These are phyloP conservation scores for Clivina fossor DNA, from an alignment of 2,888 invertebrate species.

Conservation along the genomic window DNA sequence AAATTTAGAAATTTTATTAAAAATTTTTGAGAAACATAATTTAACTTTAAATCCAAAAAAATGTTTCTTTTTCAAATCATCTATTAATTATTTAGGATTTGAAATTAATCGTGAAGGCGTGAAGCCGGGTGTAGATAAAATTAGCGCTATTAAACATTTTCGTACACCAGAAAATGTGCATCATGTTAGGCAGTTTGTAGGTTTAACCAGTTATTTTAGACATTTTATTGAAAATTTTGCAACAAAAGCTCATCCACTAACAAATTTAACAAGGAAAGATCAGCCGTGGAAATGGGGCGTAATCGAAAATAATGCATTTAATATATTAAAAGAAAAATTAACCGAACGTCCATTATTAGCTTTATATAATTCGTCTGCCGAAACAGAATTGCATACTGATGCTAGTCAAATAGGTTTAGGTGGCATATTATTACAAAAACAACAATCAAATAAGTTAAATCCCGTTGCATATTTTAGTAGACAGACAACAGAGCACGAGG, in stretches of 20 bases:
- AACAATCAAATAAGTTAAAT: conserved; percentile 38
- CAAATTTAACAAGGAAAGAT: conserved; percentile 32
- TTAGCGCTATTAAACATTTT: too few relatives aligned
- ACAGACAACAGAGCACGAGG: conserved; percentile 45
- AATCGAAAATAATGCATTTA: conserved; percentile 35
- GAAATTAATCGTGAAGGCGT: too few relatives aligned
- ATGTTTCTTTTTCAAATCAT: too few relatives aligned
- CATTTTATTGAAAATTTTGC: conserved; percentile 43
- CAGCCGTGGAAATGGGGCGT: conserved; percentile 34
- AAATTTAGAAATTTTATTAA: too few relatives aligned
- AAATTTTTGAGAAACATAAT: too few relatives aligned
- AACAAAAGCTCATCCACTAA: conserved; percentile 41
- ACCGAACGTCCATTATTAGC: conserved; percentile 35
- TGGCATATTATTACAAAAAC: conserved; percentile 43
- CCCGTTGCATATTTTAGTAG: conserved; percentile 46
- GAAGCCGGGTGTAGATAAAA: conserved; percentile 41
- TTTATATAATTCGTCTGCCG: conserved; percentile 37
- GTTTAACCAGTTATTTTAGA: conserved; percentile 43
- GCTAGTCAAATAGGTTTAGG: conserved; percentile 42
- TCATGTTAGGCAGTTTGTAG: conserved; percentile 43
- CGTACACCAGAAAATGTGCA: too few relatives aligned
- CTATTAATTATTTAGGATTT: not conserved
- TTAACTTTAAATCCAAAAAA: too few relatives aligned
- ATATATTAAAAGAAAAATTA: conserved; percentile 29
- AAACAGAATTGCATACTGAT: conserved; percentile 45